phyloP scores from a whole-genome alignment of 2,888 invertebrate species.

The Mythimna lalbum region DNA sequence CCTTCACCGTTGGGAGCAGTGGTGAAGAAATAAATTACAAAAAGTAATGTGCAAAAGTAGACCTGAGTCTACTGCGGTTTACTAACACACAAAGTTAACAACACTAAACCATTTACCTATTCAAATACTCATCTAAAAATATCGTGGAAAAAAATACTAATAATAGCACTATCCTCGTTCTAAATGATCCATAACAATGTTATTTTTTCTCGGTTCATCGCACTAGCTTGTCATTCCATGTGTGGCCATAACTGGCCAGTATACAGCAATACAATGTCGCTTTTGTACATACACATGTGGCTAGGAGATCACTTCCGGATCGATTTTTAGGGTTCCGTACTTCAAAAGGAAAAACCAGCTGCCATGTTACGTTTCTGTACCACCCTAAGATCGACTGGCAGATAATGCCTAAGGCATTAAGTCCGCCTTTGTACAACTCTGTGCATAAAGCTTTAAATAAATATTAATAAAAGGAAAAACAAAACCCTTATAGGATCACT shows the following conservation, averaged over 20 bases:
- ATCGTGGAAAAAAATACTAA: conserved; percentile 17
- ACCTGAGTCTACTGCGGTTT: no score
- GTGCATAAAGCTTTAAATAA: no score
- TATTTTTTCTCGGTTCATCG: conserved; percentile 61
- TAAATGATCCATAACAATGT: conserved; percentile 56
- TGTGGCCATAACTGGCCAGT: conserved; percentile 34
- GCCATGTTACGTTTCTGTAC: no score
- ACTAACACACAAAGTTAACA: background rate
- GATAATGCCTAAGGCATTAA: no score
- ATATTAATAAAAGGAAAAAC: no score
- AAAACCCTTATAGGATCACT: no score
- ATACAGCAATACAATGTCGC: conserved; percentile 45
- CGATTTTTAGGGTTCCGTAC: background rate
- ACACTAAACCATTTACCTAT: conserved; percentile 1
- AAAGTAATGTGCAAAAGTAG: no score
- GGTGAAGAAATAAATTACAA: no score
- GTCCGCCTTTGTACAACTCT: no score
- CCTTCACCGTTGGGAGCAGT: no score
- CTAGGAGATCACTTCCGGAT: conserved; percentile 51
- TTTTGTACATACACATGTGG: conserved; percentile 60
- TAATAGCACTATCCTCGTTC: conserved; percentile 37
- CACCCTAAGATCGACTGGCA: no score
- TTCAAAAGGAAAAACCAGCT: no score
- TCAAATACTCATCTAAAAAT: conserved; percentile 17
- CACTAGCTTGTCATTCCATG: conserved; percentile 34